Evolutionary conservation across 2,113 vertebrate species (phyloP).

Genomic region (Atrichornis clamosus): DNA sequence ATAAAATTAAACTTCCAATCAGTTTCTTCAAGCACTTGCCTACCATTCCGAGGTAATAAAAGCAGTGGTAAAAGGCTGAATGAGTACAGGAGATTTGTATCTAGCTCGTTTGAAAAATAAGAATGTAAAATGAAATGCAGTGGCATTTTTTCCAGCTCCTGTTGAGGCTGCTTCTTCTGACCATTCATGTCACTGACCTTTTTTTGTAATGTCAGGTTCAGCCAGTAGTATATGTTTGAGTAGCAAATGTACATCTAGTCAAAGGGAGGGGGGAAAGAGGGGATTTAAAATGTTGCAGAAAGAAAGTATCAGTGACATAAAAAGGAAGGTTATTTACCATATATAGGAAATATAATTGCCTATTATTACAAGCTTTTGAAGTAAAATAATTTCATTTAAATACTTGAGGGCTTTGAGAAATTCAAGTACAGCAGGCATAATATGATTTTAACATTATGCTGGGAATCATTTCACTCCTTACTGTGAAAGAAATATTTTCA

Average conservation of each 20-base stretch:
- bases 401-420: conserved; percentile 30
- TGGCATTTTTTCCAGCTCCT: neutral
- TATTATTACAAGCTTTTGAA: conserved; percentile 39
- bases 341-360: conserved; percentile 23
- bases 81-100: neutral
- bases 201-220: neutral
- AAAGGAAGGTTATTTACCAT: neutral
- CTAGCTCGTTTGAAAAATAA: neutral
- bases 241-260: neutral
- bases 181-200: neutral
- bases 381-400: conserved; percentile 57
- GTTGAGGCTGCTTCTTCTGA: neutral
- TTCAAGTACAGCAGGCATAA: conserved; percentile 31
- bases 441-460: conserved; percentile 26
- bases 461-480: conserved; percentile 23
- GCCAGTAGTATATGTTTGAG: neutral
- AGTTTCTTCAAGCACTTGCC: neutral
- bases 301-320: neutral
- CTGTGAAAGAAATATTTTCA: conserved; percentile 2
- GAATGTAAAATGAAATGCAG: neutral
- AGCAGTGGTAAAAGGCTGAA: neutral
- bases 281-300: neutral
- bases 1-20: conserved; percentile 10
- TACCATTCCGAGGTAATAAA: neutral
- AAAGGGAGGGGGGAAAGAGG: rapidly evolving